phyloP scores from a whole-genome alignment of 2,888 invertebrate genomes.

The Nineta flava region DNA sequence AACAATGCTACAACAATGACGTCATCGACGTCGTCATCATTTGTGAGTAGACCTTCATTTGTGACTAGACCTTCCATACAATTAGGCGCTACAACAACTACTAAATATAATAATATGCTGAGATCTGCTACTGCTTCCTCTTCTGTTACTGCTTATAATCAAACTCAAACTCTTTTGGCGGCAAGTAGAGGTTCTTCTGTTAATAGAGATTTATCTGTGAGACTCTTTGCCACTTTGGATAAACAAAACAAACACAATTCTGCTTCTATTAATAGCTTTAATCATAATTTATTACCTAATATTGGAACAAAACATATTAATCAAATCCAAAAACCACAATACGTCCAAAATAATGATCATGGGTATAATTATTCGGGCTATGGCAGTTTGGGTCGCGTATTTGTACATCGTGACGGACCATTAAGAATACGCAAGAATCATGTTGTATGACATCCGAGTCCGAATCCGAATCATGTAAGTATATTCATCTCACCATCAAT shows the following conservation, averaged over 20 bases:
- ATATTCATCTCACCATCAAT: too few species aligned
- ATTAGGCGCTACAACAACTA: background rate
- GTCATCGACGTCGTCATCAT: background rate
- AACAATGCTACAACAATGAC: too few species aligned
- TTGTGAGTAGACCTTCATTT: conserved; percentile 4
- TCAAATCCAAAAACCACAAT: too few species aligned
- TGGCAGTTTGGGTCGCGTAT: conserved; percentile 7
- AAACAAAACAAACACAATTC: background rate
- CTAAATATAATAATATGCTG: background rate
- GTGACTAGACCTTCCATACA: conserved; percentile 5
- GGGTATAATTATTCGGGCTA: background rate
- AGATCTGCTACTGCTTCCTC: background rate
- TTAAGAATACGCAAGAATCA: background rate
- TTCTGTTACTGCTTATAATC: background rate
- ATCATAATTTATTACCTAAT: background rate
- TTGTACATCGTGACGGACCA: conserved; percentile 7
- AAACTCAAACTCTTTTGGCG: background rate
- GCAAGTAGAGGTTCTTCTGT: conserved; percentile 1
- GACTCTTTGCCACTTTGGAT: background rate
- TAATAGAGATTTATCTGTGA: background rate
- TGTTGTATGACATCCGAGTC: too few species aligned
- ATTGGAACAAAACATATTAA: background rate
- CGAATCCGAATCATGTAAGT: too few species aligned
- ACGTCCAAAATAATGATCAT: too few species aligned
- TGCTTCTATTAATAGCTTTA: background rate